phyloP scores from a whole-genome alignment of 1,140 invertebrate genomes.

The Drosophila nigromelanica region DNA sequence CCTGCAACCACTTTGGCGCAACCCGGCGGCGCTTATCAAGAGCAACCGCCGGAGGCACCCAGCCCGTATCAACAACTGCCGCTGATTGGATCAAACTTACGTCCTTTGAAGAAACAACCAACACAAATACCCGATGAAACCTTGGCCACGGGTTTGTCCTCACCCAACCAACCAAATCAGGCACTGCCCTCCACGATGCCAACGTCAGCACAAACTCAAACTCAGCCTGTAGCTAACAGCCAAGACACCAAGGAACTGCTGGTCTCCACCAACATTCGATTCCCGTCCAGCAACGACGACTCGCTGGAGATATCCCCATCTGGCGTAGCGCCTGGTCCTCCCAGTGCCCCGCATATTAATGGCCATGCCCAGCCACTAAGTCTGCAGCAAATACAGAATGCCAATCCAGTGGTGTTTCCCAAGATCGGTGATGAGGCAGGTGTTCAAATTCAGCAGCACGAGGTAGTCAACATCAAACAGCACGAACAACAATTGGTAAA shows the following conservation, averaged over 20 bases:
- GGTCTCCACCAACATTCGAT: constrained; percentile 79
- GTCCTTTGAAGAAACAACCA: constrained; percentile 39
- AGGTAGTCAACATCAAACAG: constrained; percentile 74
- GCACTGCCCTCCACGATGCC: constrained; percentile 1
- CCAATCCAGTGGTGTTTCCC: constrained; percentile 77
- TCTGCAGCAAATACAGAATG: constrained; percentile 68
- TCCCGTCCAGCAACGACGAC: constrained; percentile 72
- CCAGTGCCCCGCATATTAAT: constrained; percentile 63
- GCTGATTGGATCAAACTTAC: constrained; percentile 60
- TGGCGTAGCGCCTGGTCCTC: constrained; percentile 41
- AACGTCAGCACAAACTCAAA: constrained; percentile 9
- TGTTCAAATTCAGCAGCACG: constrained; percentile 80
- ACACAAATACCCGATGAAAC: neutral
- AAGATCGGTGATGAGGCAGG: constrained; percentile 55
- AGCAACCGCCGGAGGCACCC: constrained; percentile 69
- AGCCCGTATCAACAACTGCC: constrained; percentile 74
- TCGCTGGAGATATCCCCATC: constrained; percentile 45
- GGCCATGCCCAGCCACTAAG: constrained; percentile 79
- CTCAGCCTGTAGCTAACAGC: constrained; percentile 5
- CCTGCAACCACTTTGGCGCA: constrained; percentile 21
- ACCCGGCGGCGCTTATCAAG: constrained; percentile 34
- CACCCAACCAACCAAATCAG: constrained; percentile 1
- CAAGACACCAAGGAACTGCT: constrained; percentile 72
- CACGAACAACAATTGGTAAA: constrained; percentile 71
- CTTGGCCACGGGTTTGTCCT: constrained; percentile 2